phyloP scores from a whole-genome alignment of 1,140 invertebrate genomes.

The Drosophila asahinai region DNA sequence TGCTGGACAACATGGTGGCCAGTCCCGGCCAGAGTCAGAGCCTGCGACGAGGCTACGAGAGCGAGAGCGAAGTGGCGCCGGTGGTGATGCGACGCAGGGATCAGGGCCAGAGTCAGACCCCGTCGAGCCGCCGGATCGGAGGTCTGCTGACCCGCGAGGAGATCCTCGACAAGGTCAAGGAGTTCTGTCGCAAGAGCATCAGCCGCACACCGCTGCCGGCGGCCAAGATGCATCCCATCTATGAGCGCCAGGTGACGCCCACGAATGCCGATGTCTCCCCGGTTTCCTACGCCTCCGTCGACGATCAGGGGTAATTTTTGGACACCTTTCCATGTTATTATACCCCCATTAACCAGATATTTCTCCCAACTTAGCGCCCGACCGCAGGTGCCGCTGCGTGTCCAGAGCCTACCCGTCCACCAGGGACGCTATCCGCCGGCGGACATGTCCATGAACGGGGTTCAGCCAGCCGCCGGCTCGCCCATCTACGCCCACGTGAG shows the following conservation, averaged over 20 bases:
- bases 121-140: conserved; percentile 59
- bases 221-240: conserved; percentile 55
- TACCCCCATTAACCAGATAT: neutral
- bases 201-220: conserved; percentile 56
- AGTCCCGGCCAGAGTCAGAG: conserved; percentile 3
- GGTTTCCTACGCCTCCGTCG: conserved; percentile 80
- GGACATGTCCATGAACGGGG: neutral
- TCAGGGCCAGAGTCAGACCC: neutral
- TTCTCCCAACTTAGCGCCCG: conserved; percentile 13
- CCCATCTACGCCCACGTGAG: conserved; percentile 82
- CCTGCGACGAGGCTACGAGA: conserved; percentile 55
- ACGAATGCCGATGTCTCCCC: conserved; percentile 69
- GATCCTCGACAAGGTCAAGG: conserved; percentile 81
- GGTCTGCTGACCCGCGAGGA: conserved; percentile 77
- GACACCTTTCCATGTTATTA: too few relatives aligned
- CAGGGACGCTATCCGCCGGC: conserved; percentile 8
- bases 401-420: conserved; percentile 73
- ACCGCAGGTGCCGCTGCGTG: conserved; percentile 72
- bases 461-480: conserved; percentile 18
- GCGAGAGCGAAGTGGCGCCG: conserved; percentile 62
- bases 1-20: conserved; percentile 66
- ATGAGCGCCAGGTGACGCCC: conserved; percentile 42
- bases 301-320: conserved; percentile 41
- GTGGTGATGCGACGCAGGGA: conserved; percentile 64
- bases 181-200: conserved; percentile 82